phyloP scores from a whole-genome alignment of 2,888 invertebrate genomes.

The Drosophila kanekoi region DNA sequence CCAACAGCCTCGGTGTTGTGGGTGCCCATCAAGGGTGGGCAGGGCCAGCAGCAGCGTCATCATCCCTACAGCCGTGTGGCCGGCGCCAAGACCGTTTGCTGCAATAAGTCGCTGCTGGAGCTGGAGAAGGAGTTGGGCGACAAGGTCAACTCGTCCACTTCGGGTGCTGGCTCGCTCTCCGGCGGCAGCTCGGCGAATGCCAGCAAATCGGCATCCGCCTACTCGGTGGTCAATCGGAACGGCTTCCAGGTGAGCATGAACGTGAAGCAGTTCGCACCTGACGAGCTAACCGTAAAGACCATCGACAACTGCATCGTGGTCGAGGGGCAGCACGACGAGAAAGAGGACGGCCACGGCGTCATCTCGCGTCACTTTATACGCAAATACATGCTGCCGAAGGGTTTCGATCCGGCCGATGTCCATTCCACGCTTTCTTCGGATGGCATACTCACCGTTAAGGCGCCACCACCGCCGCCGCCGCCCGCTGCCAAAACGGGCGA shows the following conservation, averaged over 20 bases:
- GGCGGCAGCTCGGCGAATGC: slow-evolving; percentile 8
- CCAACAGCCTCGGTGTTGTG: slow-evolving; percentile 51
- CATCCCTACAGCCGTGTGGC: slow-evolving; percentile 70
- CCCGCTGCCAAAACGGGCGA: slow-evolving; percentile 52
- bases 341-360: slow-evolving; percentile 90
- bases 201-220: slow-evolving; percentile 54
- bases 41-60: slow-evolving; percentile 60
- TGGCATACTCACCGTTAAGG: slow-evolving; percentile 89
- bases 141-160: slow-evolving; percentile 44
- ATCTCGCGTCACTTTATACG: slow-evolving; percentile 91
- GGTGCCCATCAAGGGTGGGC: slow-evolving; percentile 68
- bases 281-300: slow-evolving; percentile 92
- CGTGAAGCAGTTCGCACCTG: slow-evolving; percentile 91
- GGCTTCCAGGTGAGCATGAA: slow-evolving; percentile 91
- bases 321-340: slow-evolving; percentile 93
- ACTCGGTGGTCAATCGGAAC: slow-evolving; percentile 84
- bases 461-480: slow-evolving; percentile 85
- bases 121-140: slow-evolving; percentile 67
- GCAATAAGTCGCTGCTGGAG: slow-evolving; percentile 69
- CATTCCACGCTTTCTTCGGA: slow-evolving; percentile 91
- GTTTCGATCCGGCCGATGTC: slow-evolving; percentile 90
- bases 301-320: slow-evolving; percentile 90
- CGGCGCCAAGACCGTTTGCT: slow-evolving; percentile 74
- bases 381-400: slow-evolving; percentile 91
- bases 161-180: slow-evolving; percentile 5